Percentiles rank a stretch among this genome's conserved stretches.
Conservation (phyloP, 2,888 invertebrate genomes). For the Ametastegia equiseti region DNA sequence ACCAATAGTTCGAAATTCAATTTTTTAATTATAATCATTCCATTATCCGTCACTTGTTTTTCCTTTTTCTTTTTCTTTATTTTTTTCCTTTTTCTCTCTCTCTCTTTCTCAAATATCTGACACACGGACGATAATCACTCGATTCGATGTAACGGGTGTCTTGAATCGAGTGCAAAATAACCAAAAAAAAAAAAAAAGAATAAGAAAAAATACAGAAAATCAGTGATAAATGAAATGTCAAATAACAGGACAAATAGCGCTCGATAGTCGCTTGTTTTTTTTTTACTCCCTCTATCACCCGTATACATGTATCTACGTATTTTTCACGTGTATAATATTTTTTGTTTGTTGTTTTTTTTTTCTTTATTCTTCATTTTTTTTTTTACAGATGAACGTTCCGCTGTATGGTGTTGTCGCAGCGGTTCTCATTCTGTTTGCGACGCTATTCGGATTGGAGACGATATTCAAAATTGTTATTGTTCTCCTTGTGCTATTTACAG, state of each 20-base stretch:
- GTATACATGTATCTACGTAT: neutral
- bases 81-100: too few species aligned
- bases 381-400: constrained; percentile 72
- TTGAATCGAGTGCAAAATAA: constrained; percentile 44
- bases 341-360: constrained; percentile 18
- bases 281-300: neutral
- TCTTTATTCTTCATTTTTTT: constrained; percentile 48
- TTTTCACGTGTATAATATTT: neutral
- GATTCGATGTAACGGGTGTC: constrained; percentile 35
- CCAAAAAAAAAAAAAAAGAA: neutral
- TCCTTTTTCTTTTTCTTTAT: neutral
- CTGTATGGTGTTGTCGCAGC: constrained; percentile 70
- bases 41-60: neutral
- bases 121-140: neutral
- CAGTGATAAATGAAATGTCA: too few species aligned
- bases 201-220: too few species aligned
- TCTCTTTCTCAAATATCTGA: too few species aligned
- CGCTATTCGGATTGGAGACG: constrained; percentile 68
- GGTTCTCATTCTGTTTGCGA: constrained; percentile 65
- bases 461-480: constrained; percentile 66
- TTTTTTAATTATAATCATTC: neutral
- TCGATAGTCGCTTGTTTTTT: constrained; percentile 1
- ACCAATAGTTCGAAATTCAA: neutral
- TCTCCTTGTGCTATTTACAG: constrained; percentile 68
- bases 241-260: too few species aligned